These are phyloP conservation scores for Euwallacea fornicatus DNA, from an alignment of 1,140 invertebrate species.

Conservation along the genomic window DNA sequence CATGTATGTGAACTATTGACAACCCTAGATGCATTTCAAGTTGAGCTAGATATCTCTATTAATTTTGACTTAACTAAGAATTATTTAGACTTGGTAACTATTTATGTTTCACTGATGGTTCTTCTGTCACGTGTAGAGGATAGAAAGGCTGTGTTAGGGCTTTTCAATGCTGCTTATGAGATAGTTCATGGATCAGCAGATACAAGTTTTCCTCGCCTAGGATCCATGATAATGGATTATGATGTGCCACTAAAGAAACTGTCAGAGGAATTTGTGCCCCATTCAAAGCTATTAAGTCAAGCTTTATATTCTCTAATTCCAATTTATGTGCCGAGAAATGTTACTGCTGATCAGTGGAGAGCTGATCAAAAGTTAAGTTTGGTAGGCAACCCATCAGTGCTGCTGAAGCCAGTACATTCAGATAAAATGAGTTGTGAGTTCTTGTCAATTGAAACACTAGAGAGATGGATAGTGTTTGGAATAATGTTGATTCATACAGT, in stretches of 20 bases:
- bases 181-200: conserved; percentile 74
- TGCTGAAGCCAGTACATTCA: conserved; percentile 91
- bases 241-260: conserved; percentile 95
- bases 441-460: conserved; percentile 91
- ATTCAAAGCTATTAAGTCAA: conserved; percentile 82
- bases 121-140: conserved; percentile 95
- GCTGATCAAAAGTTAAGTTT: conserved; percentile 93
- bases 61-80: conserved; percentile 97
- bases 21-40: conserved; percentile 96
- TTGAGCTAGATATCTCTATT: conserved; percentile 90
- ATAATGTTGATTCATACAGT: conserved; percentile 87
- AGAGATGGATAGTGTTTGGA: conserved; percentile 96
- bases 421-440: conserved; percentile 98
- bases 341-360: conserved; percentile 92
- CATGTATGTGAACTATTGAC: conserved; percentile 96
- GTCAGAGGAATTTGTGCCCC: conserved; percentile 95
- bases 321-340: conserved; percentile 87
- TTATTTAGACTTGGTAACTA: conserved; percentile 93
- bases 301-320: conserved; percentile 85
- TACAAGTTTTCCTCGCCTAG: conserved; percentile 46
- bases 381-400: conserved; percentile 85
- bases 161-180: conserved; percentile 98
- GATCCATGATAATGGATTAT: conserved; percentile 92
- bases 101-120: conserved; percentile 95
- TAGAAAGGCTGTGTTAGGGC: conserved; percentile 91